Base-by-base conservation (phyloP, 2,113 vertebrate species). In the Melanocharis versteri region DNA sequence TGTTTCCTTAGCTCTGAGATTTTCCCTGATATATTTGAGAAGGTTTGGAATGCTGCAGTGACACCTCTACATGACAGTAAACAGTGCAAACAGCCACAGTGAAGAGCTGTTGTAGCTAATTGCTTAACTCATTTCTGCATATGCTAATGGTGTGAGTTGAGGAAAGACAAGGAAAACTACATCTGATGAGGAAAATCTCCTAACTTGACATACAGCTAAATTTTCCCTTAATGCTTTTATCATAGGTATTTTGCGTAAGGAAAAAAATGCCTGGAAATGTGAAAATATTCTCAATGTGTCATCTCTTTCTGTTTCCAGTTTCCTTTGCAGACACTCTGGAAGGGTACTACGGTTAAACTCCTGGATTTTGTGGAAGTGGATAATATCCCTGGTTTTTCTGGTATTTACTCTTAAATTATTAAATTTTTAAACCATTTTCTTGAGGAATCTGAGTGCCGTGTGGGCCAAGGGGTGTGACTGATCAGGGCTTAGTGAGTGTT, bases 301-400 rank as follows among this genome's bases (percentile, higher is more conserved):
- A 70, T 47, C 35, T 82, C 28, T 83, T 77, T 89, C 51, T 95
- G 35, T 94, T 97, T 97, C 35, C 95, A 99, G 99, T 97, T 98
- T 64, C 98, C 98, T 30, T 75, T 99, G 83, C 98, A 98, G 97
- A 99, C 99, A 0, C 92, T 98, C 12, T 99, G 99, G 99, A 99
- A 97, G 98, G 98, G 96, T 31, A 97, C 72, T 48, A 81, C 98
- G 17, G 53, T 99, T 83, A 99, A 99, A 94, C 98, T 99, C 35
- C 70, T 98, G 85, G 98, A 99, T 90, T 98, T 99, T 83, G 98
- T 98, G 83, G 99, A 99, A 96, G 98, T 97, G 93, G 97, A 98
- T 71, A 87, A 96, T 28, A 91, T 97, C 65, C 97, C 97, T 40
- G 89, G 48, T 15, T 75, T 98, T 57, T 44, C 97, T 96, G 99